phyloP scores from a whole-genome alignment of 2,888 invertebrate genomes.

The Tipula confusa region DNA sequence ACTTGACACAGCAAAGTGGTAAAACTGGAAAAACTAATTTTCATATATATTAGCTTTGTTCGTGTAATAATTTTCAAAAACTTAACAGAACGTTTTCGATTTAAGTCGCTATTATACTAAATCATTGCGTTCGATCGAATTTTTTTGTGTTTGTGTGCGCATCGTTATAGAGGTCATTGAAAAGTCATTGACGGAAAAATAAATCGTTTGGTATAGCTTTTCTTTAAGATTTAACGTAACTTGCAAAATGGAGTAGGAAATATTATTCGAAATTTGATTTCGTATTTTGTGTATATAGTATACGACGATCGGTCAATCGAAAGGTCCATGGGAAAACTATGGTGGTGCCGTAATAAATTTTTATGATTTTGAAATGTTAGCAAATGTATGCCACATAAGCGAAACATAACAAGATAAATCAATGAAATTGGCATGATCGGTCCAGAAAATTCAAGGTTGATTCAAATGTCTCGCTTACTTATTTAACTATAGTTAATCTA shows the following conservation, averaged over 20 bases:
- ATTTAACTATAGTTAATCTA: too few species aligned
- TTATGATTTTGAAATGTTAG: background rate
- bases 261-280: background rate
- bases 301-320: background rate
- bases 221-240: background rate
- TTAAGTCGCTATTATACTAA: background rate
- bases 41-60: background rate
- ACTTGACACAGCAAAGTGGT: background rate
- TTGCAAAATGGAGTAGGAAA: background rate
- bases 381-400: background rate
- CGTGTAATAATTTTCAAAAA: background rate
- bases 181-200: conserved; percentile 21
- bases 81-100: background rate
- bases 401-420: background rate
- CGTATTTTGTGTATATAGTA: background rate
- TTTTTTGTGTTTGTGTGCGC: background rate
- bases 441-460: too few species aligned
- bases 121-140: background rate
- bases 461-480: too few species aligned
- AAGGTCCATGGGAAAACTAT: background rate
- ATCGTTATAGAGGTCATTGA: conserved; percentile 28
- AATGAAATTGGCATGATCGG: background rate
- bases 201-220: background rate
- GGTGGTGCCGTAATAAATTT: background rate
- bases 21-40: conserved; percentile 3